Percentiles rank a stretch among this genome's conserved stretches.
These are phyloP conservation scores for Varanus komodoensis DNA, from an alignment of 2,113 vertebrate genomes.

Conservation along the genomic window DNA sequence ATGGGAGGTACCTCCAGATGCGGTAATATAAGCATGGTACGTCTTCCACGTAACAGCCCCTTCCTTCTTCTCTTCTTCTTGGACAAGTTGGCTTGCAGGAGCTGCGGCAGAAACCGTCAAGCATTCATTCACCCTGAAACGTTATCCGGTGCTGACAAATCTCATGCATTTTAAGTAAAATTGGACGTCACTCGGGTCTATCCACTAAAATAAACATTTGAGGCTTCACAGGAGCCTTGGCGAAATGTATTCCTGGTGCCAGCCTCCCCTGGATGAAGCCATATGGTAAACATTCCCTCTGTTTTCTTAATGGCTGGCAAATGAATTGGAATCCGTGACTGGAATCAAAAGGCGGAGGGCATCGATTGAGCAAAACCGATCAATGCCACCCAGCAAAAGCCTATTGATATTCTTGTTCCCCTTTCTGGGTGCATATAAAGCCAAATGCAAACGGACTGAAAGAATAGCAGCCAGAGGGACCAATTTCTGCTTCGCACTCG, in stretches of 20 bases:
- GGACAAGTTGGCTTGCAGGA: conserved; percentile 75
- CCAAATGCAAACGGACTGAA: neutral
- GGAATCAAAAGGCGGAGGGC: neutral
- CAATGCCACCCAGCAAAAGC: neutral
- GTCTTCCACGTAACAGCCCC: conserved; percentile 77
- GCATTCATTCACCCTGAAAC: neutral
- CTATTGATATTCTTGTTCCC: conserved; percentile 41
- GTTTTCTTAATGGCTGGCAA: conserved; percentile 28
- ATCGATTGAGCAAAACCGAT: conserved; percentile 20
- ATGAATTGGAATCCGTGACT: conserved; percentile 15
- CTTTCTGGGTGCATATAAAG: conserved; percentile 25
- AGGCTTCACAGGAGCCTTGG: conserved; percentile 1
- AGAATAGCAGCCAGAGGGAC: conserved; percentile 16
- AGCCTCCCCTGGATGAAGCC: conserved; percentile 18
- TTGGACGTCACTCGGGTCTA: conserved; percentile 7
- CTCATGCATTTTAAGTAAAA: conserved; percentile 43
- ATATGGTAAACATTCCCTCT: neutral
- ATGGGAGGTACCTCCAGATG: conserved; percentile 79
- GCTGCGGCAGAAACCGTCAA: conserved; percentile 34
- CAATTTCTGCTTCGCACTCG: neutral
- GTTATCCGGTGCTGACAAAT: neutral
- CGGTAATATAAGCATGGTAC: conserved; percentile 80
- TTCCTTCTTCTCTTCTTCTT: conserved; percentile 66
- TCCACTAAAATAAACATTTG: conserved; percentile 20
- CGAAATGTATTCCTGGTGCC: conserved; percentile 1